Percentiles rank a stretch among this genome's conserved stretches.
Evolutionary conservation across 2,888 invertebrate species (phyloP).

Genomic region (Lasioglossum malachurum): DNA sequence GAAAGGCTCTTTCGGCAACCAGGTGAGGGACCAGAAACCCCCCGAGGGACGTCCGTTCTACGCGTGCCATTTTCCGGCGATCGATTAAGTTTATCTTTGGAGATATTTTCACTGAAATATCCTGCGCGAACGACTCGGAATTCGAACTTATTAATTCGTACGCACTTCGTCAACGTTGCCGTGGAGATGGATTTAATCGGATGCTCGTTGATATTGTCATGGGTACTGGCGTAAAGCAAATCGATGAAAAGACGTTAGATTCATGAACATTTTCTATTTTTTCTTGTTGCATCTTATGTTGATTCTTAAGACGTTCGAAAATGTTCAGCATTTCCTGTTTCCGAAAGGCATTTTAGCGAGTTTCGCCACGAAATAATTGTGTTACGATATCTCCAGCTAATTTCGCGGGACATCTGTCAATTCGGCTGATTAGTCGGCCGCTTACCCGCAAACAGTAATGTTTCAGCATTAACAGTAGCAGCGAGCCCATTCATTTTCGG

Average conservation of each 20-base stretch:
- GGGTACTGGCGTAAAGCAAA: background rate
- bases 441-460: background rate
- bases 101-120: background rate
- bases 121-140: background rate
- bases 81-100: constrained; percentile 6
- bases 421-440: background rate
- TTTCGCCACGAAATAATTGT: background rate
- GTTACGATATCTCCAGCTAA: background rate
- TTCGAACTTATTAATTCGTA: background rate
- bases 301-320: no score
- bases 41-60: background rate
- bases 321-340: background rate
- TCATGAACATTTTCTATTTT: background rate
- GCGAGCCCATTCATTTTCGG: background rate
- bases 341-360: background rate
- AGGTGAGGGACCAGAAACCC: constrained; percentile 13
- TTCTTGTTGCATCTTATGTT: no score
- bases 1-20: constrained; percentile 56
- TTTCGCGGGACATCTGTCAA: background rate
- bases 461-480: background rate
- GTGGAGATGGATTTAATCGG: background rate
- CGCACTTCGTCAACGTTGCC: background rate
- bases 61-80: background rate
- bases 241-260: background rate
- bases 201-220: background rate